Base-by-base conservation (phyloP, 2,797 vertebrate genomes). In the Galagoides demidoff region DNA sequence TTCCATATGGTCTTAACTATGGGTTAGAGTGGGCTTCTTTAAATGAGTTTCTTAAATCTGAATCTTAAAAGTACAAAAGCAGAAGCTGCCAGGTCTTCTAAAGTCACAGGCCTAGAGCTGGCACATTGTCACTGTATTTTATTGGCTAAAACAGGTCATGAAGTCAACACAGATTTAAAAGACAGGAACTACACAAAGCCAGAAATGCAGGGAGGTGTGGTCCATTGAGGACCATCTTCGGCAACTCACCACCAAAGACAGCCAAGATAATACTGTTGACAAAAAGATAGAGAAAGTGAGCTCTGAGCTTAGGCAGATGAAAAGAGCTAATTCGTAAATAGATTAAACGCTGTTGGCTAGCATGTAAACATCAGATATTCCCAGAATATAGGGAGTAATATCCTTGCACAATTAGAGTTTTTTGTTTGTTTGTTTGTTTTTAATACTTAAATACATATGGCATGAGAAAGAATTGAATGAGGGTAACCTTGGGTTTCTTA, bases 391-490 rank as follows among this genome's bases (percentile, higher is more conserved):
- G 20, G 92, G 52, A 85, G 55, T 68, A 39, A 76, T 79, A 76
- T 14, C 20, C 10, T 43, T 11, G 2, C 1, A 52, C 55, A 23
- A 86, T 74, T n/a, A 73, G 39, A 74, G 57, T n/a, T 70, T 2
- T 55, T 27, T 39, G 22, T 86, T 89, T 52, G 45, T 49, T 49
- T 49, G 45, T 49, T 49, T 49, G 45, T 49, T 70, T 73, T 29
- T 29, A 37, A 90, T 55, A 8, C 37, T 66, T 8, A 85, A 94
- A 95, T 25, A 74, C 3, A 55, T 29, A 84, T 16, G 52, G 3
- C n/a, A 34, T 85, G 61, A 74, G 61, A 78, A 95, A 92, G 64
- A 95, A 78, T 74, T 86, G 39, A 9, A 81, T 89, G n/a, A 81
- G 3, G 29, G 14, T 63, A 7, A 85, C 9, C 70, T 92, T 85